phyloP scores from a whole-genome alignment of 2,888 invertebrate genomes.

The Odontocolon sp. region DNA sequence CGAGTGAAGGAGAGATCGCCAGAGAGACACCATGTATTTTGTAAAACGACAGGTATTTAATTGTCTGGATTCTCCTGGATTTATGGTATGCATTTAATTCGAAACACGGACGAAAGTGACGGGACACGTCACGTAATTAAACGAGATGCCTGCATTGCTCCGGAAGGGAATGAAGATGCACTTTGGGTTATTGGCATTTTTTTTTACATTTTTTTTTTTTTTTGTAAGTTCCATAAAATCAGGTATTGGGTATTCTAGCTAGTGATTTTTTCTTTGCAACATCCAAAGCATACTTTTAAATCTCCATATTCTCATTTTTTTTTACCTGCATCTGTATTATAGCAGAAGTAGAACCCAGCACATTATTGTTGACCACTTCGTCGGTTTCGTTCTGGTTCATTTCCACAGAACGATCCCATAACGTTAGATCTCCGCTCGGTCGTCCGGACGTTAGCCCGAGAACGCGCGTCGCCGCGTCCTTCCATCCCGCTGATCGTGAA shows the following conservation, averaged over 20 bases:
- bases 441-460: not conserved
- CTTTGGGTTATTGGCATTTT: no score
- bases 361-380: not conserved
- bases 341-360: not conserved
- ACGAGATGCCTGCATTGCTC: slow-evolving; percentile 16
- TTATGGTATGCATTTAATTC: slow-evolving; percentile 43
- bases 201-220: no score
- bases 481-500: slow-evolving; percentile 53
- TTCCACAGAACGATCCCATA: not conserved
- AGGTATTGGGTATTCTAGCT: no score
- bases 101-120: slow-evolving; percentile 39
- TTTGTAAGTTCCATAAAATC: no score
- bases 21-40: slow-evolving; percentile 29
- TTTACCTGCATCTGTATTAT: not conserved
- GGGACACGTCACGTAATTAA: slow-evolving; percentile 40
- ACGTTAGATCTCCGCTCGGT: not conserved
- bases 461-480: slow-evolving; percentile 20
- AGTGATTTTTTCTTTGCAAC: no score
- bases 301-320: not conserved
- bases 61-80: slow-evolving; percentile 17
- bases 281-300: no score
- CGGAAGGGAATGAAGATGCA: not conserved
- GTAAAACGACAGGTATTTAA: slow-evolving; percentile 43
- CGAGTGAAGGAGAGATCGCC: not conserved
- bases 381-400: not conserved